These are phyloP conservation scores for Papilio polytes DNA, from an alignment of 1,140 invertebrate species.

Conservation along the genomic window DNA sequence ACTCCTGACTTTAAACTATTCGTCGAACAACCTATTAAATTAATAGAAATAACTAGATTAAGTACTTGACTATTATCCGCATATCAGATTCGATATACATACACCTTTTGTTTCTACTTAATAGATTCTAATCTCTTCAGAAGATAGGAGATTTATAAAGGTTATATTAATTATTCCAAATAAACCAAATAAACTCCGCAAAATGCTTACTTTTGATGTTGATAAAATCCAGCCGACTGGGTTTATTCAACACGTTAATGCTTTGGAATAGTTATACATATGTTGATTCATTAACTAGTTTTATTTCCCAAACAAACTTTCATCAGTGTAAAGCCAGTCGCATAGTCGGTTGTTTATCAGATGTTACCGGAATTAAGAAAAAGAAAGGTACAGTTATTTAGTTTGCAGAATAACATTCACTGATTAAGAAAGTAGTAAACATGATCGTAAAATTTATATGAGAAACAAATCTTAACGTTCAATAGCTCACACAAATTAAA, in stretches of 20 bases:
- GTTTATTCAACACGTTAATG: not conserved
- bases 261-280: not conserved
- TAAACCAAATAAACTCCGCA: no score
- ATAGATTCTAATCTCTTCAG: no score
- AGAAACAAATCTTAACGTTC: not conserved
- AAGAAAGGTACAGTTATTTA: conserved; percentile 3
- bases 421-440: not conserved
- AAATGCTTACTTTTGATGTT: no score
- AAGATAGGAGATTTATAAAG: no score
- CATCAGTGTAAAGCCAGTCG: not conserved
- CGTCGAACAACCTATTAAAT: no score
- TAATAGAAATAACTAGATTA: no score
- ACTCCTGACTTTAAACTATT: no score
- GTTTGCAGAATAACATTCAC: conserved; percentile 22
- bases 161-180: no score
- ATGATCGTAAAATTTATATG: not conserved
- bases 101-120: no score
- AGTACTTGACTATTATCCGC: no score
- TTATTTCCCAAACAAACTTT: not conserved
- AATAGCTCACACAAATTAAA: not conserved
- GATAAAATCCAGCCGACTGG: no score
- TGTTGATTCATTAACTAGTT: not conserved
- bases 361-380: conserved; percentile 4
- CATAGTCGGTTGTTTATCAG: not conserved
- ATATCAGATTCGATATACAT: no score